Evolutionary conservation across 1,140 invertebrate genomes (phyloP).

Genomic region (Dufourea novaeangliae): DNA sequence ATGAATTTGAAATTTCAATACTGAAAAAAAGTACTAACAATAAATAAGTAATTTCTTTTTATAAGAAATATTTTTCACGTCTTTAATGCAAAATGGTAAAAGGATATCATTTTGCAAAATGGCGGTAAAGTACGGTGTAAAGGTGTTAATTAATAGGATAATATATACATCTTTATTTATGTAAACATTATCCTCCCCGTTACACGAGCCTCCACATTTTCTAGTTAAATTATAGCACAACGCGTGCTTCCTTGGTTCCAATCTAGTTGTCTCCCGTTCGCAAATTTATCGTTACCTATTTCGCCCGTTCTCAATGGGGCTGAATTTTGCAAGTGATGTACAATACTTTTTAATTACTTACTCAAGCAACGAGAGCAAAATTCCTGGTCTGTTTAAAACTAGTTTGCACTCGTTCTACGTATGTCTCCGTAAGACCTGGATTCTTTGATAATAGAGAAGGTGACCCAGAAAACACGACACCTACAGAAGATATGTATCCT

Average conservation of each 20-base stretch:
- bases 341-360: constrained; percentile 45
- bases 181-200: background rate
- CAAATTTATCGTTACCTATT: constrained; percentile 2
- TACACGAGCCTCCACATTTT: background rate
- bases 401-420: constrained; percentile 50
- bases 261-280: background rate
- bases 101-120: no score
- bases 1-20: background rate
- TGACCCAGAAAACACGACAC: constrained; percentile 56
- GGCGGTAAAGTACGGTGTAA: no score
- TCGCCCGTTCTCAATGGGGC: background rate
- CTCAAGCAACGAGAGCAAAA: constrained; percentile 28
- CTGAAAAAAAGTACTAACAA: no score
- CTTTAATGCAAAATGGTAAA: no score
- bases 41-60: no score
- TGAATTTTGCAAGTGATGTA: constrained; percentile 2
- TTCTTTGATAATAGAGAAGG: constrained; percentile 64
- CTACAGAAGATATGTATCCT: constrained; percentile 21
- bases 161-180: background rate
- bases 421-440: constrained; percentile 37
- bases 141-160: no score
- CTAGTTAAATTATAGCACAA: constrained; percentile 9
- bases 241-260: background rate
- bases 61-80: no score
- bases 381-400: constrained; percentile 35